A percentile compares a stretch with the other conserved stretches of the same genome.
Evolutionary conservation across 2,888 invertebrate species (phyloP).

Genomic region (Portevinia maculata): DNA sequence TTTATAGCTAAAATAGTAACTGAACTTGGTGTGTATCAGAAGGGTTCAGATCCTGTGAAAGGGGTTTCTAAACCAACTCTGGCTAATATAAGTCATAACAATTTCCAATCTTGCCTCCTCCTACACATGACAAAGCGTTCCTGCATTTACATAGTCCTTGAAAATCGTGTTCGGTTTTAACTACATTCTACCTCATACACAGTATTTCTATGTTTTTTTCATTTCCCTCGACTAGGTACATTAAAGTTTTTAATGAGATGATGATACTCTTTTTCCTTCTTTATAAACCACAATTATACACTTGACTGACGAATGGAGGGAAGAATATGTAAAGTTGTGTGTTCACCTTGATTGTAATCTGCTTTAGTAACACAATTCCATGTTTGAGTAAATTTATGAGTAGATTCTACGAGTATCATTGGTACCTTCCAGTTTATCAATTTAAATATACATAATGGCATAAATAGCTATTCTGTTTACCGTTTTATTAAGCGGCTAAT

Average conservation of each 20-base stretch:
- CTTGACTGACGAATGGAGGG: constrained; percentile 31
- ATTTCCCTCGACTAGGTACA: neutral
- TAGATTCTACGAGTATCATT: constrained; percentile 8
- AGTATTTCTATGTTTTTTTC: neutral
- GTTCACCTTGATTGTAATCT: constrained; percentile 1
- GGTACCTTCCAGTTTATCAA: constrained; percentile 22
- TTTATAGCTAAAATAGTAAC: too few relatives aligned
- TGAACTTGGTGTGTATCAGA: too few relatives aligned
- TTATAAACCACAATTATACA: constrained; percentile 37
- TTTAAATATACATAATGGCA: constrained; percentile 3
- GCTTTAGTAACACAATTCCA: constrained; percentile 1
- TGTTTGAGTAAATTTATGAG: constrained; percentile 5
- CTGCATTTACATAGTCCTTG: constrained; percentile 33
- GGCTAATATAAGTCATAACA: too few relatives aligned
- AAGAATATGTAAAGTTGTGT: constrained; percentile 2
- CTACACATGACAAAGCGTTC: constrained; percentile 6
- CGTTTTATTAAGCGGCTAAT: constrained; percentile 13
- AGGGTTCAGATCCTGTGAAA: too few relatives aligned
- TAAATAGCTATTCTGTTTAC: constrained; percentile 17
- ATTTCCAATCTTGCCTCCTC: too few relatives aligned
- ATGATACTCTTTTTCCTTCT: constrained; percentile 8
- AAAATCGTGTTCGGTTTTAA: constrained; percentile 41
- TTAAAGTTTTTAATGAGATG: neutral
- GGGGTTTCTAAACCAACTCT: too few relatives aligned
- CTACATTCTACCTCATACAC: neutral